Base-by-base conservation (phyloP, 2,113 vertebrate species). In the Trematomus loennbergii region DNA sequence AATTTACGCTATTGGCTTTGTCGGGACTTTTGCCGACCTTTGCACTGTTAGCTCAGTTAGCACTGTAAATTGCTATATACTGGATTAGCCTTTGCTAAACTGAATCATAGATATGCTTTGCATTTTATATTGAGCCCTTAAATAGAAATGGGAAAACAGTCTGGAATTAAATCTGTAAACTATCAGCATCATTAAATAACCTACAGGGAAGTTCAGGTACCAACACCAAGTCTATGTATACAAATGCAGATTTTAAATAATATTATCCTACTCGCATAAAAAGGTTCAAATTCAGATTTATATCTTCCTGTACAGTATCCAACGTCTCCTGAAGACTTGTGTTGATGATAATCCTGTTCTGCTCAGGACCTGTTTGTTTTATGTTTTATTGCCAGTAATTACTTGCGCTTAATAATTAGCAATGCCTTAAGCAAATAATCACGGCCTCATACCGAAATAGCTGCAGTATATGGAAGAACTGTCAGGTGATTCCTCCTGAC, bases 401-500 rank as follows among this genome's bases (percentile, higher is more conserved):
- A 52, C 53, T 77, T 57, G 53, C 36, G 43, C 48, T 59, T 17
- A 40, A 63, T 59, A 22, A 67, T 54, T 25, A 67, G 55, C 7
- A 18, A 18, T 57, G 36, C 7, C 18, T 49, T 65, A 20, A 68
- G 50, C n/a, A 59, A 59, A 57, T 50, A n/a, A 40, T 46, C 16
- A 9, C 7, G 10, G 60, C 12, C 18, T 49, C 9, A 12, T 43
- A 5, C 16, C 43, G 12, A 54, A 48, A 50, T 20, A 8, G 18
- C 3, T 22, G 18, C 45, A 66, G 12, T 9, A 45, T 53, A 48
- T 46, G 46, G 57, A 63, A n/a, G 16, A 58, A 59, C 5, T 10
- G 48, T 72, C 66, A 68, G 69, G 10, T 62, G 61, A 72, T 18
- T 64, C 46, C 63, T 68, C 62, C 25, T 36, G 73, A 72, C 64